A percentile compares a stretch with the other conserved stretches of the same genome.
These are phyloP conservation scores for Anodontia alba DNA, from an alignment of 2,888 invertebrate species.

Conservation along the genomic window DNA sequence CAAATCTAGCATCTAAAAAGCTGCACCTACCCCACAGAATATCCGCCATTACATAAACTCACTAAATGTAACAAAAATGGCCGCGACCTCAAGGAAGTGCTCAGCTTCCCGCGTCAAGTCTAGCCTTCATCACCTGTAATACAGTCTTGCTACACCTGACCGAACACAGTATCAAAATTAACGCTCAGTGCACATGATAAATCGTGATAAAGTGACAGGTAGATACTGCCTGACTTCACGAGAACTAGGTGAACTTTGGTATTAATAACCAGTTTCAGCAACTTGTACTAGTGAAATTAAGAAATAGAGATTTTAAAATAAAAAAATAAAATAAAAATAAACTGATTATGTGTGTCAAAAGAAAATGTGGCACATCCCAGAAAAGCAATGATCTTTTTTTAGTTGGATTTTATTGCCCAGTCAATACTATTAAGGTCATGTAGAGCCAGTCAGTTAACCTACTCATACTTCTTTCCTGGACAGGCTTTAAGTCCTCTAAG, in stretches of 20 bases:
- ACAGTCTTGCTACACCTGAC: not conserved
- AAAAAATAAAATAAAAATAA: too few species aligned
- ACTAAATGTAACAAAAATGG: constrained; percentile 9
- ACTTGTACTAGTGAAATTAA: not conserved
- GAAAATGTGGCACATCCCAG: too few species aligned
- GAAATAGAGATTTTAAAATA: too few species aligned
- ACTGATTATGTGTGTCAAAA: too few species aligned
- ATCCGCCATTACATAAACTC: not conserved
- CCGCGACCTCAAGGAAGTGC: not conserved
- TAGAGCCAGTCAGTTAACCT: too few species aligned
- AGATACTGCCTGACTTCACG: not conserved
- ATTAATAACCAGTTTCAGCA: not conserved
- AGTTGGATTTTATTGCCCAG: too few species aligned
- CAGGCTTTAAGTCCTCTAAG: too few species aligned
- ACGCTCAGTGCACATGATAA: constrained; percentile 11
- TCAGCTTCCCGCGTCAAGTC: constrained; percentile 9
- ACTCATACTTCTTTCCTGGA: too few species aligned
- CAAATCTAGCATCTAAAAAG: too few species aligned
- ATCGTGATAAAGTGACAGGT: constrained; percentile 15
- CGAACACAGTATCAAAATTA: constrained; percentile 5
- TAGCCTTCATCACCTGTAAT: not conserved
- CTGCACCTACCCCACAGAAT: not conserved
- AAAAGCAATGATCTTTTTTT: too few species aligned
- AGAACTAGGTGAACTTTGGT: not conserved
- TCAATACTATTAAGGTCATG: too few species aligned